phyloP scores from a whole-genome alignment of 1,140 invertebrate species.

The Scylla paramamosain region DNA sequence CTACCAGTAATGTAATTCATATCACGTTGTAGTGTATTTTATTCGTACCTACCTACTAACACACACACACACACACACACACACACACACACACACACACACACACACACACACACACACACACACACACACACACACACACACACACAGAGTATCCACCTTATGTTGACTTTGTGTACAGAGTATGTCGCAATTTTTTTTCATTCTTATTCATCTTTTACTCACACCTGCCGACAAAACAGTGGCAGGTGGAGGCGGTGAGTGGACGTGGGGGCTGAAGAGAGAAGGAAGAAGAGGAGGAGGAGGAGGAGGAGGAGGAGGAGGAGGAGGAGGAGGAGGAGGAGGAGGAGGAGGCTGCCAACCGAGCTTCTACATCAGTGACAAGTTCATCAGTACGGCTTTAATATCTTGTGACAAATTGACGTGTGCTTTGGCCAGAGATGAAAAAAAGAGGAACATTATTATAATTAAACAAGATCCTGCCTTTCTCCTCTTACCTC shows the following conservation, averaged over 20 bases:
- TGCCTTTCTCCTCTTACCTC: neutral
- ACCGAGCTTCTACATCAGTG: neutral
- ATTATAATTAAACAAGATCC: conserved; percentile 68
- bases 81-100: neutral
- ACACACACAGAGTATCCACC: neutral
- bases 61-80: conserved; percentile 43
- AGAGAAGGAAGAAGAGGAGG: neutral
- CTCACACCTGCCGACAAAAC: conserved; percentile 61
- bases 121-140: neutral
- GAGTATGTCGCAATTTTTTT: neutral
- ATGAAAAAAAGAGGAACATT: conserved; percentile 60
- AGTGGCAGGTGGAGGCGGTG: neutral
- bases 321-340: neutral
- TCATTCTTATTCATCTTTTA: neutral
- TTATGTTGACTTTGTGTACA: neutral
- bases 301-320: conserved; percentile 19
- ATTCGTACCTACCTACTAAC: neutral
- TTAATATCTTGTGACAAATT: conserved; percentile 63
- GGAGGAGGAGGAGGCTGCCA: conserved; percentile 32
- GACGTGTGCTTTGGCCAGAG: conserved; percentile 62
- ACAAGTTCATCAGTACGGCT: conserved; percentile 61
- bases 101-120: conserved; percentile 1
- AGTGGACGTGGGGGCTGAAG: too few relatives aligned
- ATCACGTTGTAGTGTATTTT: neutral
- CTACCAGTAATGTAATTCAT: neutral